These are phyloP conservation scores for Epistrophe grossulariae DNA, from an alignment of 2,888 invertebrate species.

Conservation along the genomic window DNA sequence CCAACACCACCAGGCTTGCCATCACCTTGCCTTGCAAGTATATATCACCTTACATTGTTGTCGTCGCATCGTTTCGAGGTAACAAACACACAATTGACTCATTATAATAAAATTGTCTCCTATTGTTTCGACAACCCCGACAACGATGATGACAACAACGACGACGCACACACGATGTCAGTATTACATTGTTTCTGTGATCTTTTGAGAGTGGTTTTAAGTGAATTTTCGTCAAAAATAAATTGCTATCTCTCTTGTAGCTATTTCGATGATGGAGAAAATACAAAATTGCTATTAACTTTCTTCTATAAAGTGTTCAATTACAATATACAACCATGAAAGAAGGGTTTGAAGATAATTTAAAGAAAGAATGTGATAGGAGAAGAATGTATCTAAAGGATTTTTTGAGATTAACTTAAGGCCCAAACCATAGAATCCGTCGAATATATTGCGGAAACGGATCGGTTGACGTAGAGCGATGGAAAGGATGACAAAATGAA, in stretches of 20 bases:
- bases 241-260: conserved; percentile 61
- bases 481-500: no score
- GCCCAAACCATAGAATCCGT: no score
- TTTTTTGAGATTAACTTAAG: neutral
- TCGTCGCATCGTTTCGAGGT: conserved; percentile 50
- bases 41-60: conserved; percentile 67
- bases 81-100: conserved; percentile 60
- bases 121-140: conserved; percentile 1
- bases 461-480: no score
- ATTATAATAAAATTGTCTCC: conserved; percentile 38
- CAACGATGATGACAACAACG: neutral
- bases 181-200: conserved; percentile 27
- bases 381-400: neutral
- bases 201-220: conserved; percentile 62
- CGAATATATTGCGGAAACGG: no score
- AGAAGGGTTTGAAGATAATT: neutral
- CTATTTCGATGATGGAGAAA: conserved; percentile 50
- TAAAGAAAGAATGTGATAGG: neutral
- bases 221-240: conserved; percentile 68
- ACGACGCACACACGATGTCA: neutral
- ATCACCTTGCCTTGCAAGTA: conserved; percentile 32
- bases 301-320: conserved; percentile 56
- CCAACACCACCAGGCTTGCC: conserved; percentile 30
- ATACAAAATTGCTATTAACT: conserved; percentile 61
- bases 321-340: conserved; percentile 25